phyloP scores from a whole-genome alignment of 2,797 vertebrate genomes.

The Phylloscopus collybita region DNA sequence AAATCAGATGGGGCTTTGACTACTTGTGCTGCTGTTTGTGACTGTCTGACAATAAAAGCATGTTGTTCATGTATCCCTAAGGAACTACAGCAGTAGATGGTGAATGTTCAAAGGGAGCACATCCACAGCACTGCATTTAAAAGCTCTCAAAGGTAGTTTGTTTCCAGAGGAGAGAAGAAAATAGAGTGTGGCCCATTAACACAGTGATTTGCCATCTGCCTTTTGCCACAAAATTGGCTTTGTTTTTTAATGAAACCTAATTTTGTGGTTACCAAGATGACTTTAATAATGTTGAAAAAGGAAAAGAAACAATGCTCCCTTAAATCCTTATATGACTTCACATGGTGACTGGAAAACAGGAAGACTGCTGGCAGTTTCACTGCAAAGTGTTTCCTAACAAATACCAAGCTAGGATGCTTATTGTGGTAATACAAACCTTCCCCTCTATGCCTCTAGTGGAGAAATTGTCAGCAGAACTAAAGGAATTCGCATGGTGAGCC shows the following conservation, averaged over 20 bases:
- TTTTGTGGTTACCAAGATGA: rapidly evolving
- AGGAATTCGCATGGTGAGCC: background rate
- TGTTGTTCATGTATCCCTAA: background rate
- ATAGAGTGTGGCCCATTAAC: background rate
- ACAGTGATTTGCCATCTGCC: background rate
- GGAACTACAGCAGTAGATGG: background rate
- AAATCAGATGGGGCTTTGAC: background rate
- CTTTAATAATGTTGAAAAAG: background rate
- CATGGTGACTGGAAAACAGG: background rate
- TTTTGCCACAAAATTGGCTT: background rate
- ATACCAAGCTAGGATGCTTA: background rate
- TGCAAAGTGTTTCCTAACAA: background rate
- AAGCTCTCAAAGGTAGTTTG: background rate
- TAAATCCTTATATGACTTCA: background rate
- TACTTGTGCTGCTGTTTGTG: background rate
- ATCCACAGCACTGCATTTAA: background rate
- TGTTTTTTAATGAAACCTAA: background rate
- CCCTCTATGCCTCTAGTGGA: background rate
- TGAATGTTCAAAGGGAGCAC: background rate
- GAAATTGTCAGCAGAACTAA: background rate
- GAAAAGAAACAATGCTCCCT: background rate
- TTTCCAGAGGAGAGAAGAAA: background rate
- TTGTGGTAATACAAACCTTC: background rate
- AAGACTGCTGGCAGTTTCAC: background rate
- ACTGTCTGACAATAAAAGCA: background rate